Conservation (phyloP, 2,888 invertebrate species). For the Criorhina ranunculi region DNA sequence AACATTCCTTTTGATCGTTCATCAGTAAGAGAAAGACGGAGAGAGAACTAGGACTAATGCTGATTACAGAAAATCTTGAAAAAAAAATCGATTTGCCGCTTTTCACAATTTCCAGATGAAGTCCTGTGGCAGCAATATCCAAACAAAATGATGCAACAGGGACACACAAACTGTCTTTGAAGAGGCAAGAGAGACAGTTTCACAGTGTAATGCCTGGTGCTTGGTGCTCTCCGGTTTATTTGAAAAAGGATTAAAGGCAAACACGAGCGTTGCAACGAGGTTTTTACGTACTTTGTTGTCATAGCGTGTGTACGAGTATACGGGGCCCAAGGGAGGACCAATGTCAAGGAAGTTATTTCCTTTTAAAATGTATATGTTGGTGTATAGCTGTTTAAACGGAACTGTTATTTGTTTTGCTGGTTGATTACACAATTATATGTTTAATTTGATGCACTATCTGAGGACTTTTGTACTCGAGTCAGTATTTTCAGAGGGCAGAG, state of each 20-base stretch:
- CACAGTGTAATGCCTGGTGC: neutral
- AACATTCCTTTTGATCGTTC: neutral
- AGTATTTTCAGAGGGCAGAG: too few species aligned
- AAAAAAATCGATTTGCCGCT: neutral
- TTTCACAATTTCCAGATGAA: neutral
- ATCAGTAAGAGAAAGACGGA: too few species aligned
- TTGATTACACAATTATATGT: too few species aligned
- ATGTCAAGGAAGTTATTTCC: neutral
- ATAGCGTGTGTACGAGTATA: neutral
- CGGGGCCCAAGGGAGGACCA: neutral
- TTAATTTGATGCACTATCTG: too few species aligned
- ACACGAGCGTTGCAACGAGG: neutral
- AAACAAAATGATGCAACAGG: slow-evolving; percentile 7
- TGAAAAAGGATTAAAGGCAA: slow-evolving; percentile 21
- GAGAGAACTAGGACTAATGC: neutral
- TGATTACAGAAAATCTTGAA: neutral
- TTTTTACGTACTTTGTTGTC: neutral
- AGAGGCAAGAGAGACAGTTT: neutral
- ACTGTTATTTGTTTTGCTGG: too few species aligned
- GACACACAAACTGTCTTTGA: neutral
- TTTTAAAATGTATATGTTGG: too few species aligned
- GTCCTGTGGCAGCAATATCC: slow-evolving; percentile 3
- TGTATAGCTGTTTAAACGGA: too few species aligned
- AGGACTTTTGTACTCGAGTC: too few species aligned
- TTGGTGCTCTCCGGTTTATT: neutral